These are phyloP conservation scores for Meiosimyza decipiens DNA, from an alignment of 2,888 invertebrate species.

Conservation along the genomic window DNA sequence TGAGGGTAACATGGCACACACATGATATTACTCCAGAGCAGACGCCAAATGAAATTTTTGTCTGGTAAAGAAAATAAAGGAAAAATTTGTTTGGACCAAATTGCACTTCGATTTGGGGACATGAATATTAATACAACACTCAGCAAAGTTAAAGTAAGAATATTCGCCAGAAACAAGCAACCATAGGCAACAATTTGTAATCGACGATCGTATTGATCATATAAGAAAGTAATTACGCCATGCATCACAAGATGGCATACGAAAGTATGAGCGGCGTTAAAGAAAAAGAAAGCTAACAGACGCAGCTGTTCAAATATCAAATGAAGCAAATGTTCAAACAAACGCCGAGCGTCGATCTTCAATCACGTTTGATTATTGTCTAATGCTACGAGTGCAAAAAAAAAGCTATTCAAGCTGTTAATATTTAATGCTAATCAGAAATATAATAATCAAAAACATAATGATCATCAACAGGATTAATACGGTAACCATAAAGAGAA, in stretches of 20 bases:
- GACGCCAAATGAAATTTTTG: too few relatives aligned
- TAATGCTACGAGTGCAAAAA: conserved; percentile 5
- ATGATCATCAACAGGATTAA: not conserved
- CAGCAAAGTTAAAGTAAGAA: too few relatives aligned
- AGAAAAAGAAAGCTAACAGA: not conserved
- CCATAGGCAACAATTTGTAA: conserved; percentile 15
- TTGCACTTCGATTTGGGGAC: too few relatives aligned
- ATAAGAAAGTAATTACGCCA: conserved; percentile 25
- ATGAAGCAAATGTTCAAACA: not conserved
- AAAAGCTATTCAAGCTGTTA: not conserved
- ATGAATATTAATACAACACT: too few relatives aligned
- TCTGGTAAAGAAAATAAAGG: too few relatives aligned
- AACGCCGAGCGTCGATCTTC: too few relatives aligned
- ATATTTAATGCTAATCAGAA: not conserved
- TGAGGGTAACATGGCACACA: conserved; percentile 29
- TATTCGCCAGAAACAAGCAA: too few relatives aligned
- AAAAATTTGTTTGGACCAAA: too few relatives aligned
- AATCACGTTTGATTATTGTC: conserved; percentile 10
- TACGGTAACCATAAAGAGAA: too few relatives aligned
- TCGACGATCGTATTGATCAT: conserved; percentile 28
- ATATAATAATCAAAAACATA: not conserved
- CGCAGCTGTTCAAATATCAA: conserved; percentile 30
- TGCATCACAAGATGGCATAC: conserved; percentile 4
- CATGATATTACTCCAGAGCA: conserved; percentile 21
- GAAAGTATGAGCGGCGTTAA: conserved; percentile 6